Conservation (phyloP, 2,888 invertebrate genomes). For the Heteromyza rotundicornis region DNA sequence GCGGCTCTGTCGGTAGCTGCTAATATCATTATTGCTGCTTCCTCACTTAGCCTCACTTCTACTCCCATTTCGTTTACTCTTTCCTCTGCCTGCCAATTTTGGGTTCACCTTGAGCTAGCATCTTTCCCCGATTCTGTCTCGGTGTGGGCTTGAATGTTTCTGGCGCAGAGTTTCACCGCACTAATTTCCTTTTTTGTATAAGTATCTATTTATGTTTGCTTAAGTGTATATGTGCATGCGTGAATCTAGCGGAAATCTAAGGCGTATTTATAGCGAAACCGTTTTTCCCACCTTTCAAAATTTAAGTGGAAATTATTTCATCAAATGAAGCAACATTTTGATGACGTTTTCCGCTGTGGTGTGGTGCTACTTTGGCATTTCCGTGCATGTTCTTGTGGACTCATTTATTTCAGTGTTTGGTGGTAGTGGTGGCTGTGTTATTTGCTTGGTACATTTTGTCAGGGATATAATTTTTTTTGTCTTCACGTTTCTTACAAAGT, state of each 20-base stretch:
- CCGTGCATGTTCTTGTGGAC: background rate
- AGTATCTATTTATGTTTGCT: conserved; percentile 32
- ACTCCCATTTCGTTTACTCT: no score
- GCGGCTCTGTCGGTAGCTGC: conserved; percentile 14
- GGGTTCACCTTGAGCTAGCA: no score
- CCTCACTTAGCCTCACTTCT: no score
- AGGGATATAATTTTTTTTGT: no score
- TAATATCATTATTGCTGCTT: conserved; percentile 24
- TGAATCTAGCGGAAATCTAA: conserved; percentile 13
- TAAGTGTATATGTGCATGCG: conserved; percentile 27
- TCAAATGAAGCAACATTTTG: conserved; percentile 41
- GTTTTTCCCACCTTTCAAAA: conserved; percentile 26
- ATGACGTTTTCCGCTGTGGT: conserved; percentile 3
- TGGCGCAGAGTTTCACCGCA: conserved; percentile 41
- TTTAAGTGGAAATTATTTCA: conserved; percentile 53
- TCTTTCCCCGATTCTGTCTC: no score
- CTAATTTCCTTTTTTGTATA: conserved; percentile 39
- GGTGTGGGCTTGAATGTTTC: background rate
- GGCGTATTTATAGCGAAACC: conserved; percentile 39
- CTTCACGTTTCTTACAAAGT: conserved; percentile 32
- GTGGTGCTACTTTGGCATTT: conserved; percentile 5
- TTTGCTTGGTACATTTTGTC: background rate
- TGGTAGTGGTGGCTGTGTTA: background rate
- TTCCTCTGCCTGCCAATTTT: no score
- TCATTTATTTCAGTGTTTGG: no score